Conservation (phyloP, 2,113 vertebrate species). For the Corapipo altera region DNA sequence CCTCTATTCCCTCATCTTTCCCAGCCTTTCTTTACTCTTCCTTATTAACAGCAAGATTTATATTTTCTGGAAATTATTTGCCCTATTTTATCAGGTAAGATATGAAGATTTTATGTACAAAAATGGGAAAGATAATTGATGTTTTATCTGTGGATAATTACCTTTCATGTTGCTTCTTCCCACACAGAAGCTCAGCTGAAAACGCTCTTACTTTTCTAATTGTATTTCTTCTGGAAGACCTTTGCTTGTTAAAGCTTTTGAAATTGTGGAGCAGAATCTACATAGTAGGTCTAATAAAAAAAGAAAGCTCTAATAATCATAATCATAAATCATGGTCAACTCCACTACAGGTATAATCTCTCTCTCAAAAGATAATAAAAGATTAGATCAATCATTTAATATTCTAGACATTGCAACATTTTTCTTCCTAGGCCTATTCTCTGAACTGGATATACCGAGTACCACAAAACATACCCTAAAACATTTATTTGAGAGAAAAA, state of each 20-base stretch:
- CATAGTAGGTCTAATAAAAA: background rate
- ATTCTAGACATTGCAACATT: background rate
- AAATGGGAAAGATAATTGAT: background rate
- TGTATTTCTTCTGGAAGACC: conserved; percentile 4
- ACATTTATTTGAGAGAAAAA: background rate
- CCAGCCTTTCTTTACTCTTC: background rate
- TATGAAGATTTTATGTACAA: background rate
- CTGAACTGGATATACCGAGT: background rate
- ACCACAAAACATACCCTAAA: background rate
- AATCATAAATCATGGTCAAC: background rate
- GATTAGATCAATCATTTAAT: conserved; percentile 1
- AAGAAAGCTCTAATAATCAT: conserved; percentile 9
- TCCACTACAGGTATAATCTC: conserved; percentile 15
- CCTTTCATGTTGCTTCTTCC: background rate
- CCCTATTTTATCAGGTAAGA: background rate
- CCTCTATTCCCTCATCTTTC: background rate
- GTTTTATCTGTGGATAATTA: conserved; percentile 39
- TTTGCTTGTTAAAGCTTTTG: background rate
- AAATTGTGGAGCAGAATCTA: background rate
- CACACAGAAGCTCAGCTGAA: background rate
- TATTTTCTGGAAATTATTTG: background rate
- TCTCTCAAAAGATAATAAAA: conserved; percentile 28
- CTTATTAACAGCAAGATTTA: background rate
- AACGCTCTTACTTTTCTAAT: background rate
- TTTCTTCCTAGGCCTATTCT: background rate